Evolutionary conservation across 2,113 vertebrate species (phyloP).

Genomic region (Dipodomys spectabilis): DNA sequence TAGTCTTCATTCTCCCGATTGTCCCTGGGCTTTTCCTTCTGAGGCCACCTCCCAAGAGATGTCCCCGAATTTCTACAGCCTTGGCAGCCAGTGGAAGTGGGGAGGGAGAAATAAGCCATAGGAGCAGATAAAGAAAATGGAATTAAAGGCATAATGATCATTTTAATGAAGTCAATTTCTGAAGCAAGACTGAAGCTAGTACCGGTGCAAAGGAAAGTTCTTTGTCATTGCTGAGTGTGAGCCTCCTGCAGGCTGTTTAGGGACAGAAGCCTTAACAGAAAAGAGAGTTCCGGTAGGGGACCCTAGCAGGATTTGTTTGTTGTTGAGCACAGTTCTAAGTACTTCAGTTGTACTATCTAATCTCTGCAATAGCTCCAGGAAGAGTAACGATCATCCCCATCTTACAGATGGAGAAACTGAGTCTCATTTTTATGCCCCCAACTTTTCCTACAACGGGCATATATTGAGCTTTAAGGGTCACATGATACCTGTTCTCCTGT

Average conservation of each 20-base stretch:
- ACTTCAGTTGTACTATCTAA: neutral
- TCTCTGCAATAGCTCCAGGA: neutral
- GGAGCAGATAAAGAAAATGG: constrained; percentile 49
- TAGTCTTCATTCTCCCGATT: neutral
- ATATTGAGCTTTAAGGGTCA: neutral
- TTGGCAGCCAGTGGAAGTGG: neutral
- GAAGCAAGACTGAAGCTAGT: constrained; percentile 50
- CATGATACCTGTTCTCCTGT: neutral
- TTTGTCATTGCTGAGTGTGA: neutral
- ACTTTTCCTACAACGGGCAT: neutral
- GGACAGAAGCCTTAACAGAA: neutral
- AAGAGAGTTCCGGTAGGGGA: too few species aligned
- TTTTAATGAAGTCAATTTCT: constrained; percentile 66
- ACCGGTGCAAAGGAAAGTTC: neutral
- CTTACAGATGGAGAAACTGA: neutral
- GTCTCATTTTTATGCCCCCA: neutral
- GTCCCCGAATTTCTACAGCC: neutral
- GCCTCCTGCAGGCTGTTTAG: neutral
- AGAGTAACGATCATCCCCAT: neutral
- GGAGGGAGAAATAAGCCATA: constrained; percentile 28
- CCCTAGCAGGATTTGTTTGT: neutral
- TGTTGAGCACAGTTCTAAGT: neutral
- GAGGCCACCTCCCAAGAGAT: neutral
- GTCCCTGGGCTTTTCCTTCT: neutral
- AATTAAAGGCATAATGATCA: constrained; percentile 63